Conservation (phyloP, 2,113 vertebrate species). For the Crotophaga sulcirostris region DNA sequence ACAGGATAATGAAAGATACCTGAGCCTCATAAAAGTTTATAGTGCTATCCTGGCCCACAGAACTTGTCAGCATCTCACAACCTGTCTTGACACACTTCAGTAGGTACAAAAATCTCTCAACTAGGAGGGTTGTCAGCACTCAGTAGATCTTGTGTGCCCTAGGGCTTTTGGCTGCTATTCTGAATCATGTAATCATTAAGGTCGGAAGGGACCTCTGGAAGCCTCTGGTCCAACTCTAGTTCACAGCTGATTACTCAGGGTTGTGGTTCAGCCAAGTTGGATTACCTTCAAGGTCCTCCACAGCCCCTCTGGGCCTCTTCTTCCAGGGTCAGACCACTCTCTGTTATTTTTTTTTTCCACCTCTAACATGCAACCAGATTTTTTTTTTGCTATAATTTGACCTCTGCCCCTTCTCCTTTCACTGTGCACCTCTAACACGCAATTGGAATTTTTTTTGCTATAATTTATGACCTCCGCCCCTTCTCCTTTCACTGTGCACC, state of each 20-base stretch:
- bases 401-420: neutral
- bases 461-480: neutral
- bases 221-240: neutral
- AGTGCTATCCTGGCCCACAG: neutral
- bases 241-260: neutral
- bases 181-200: neutral
- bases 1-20: neutral
- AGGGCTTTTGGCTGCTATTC: neutral
- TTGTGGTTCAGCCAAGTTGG: neutral
- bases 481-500: neutral
- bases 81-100: neutral
- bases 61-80: neutral
- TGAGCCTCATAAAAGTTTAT: neutral
- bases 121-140: neutral
- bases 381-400: neutral
- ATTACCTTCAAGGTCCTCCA: neutral
- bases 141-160: neutral
- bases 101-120: neutral
- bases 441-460: neutral
- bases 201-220: neutral
- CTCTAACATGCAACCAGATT: neutral
- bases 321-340: neutral
- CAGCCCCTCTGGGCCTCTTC: neutral
- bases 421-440: neutral
- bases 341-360: neutral